Evolutionary conservation across 2,113 vertebrate species (phyloP), one percentile per base, ranked within the genome.

Genomic region (Myocastor coypus): DNA sequence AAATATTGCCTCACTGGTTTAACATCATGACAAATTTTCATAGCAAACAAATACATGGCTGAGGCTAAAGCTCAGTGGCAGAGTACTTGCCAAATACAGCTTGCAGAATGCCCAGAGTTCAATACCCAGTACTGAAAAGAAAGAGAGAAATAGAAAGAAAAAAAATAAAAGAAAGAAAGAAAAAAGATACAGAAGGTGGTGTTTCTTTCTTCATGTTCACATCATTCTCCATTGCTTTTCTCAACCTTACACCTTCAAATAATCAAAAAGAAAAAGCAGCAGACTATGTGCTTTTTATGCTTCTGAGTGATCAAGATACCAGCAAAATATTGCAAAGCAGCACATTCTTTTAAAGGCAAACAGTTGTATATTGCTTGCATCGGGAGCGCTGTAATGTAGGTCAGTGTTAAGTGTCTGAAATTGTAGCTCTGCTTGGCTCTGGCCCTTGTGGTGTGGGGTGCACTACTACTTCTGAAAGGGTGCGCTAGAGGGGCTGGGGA

Each of bases 371-470:
- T 61, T 64, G 64, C 75, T 87, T 30, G 32, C 87, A 69, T 20
- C 73, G 82, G 95, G 83, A 92, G 83, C 90, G 77, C 37, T 40
- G 73, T 63, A 88, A 95, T 97, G 91, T 96, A 92, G 96, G 96
- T 97, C 97, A 96, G 88, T 94, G 96, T 94, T 95, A 97, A 97
- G 96, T 97, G 89, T 97, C 96, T 97, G 94, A 97, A 97, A 97
- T 94, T 30, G 66, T 92, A 92, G 91, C 95, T 95, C 91, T 1
- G 3, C 92, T 75, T 95, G 96, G 95, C 86, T 30, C 52, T 4
- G 78, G 71, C 66, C 63, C 73, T 52, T 46, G 82, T 6, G 28
- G 57, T 77, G 80, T 83, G 61, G 50, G 80, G 20, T 46, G n/a
- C 0, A 20, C 92, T 86, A 69, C 93, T 97, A 1, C 77, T 57